Evolutionary conservation across 2,113 vertebrate genomes (phyloP), one percentile per base, ranked within the genome.

Genomic region (Caloenas nicobarica): DNA sequence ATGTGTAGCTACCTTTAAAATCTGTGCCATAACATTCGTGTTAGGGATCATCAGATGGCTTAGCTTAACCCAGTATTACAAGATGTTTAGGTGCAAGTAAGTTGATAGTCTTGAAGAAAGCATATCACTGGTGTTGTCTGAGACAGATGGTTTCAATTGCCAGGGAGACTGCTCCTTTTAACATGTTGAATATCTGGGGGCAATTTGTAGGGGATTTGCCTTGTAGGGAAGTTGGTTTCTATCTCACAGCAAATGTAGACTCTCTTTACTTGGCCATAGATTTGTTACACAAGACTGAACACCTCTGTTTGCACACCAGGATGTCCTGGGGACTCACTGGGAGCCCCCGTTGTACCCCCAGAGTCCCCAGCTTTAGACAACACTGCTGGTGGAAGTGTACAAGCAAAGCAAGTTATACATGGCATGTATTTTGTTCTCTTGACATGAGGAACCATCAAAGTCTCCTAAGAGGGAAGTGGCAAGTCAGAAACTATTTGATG

Each of bases 271-370:
- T 61, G 68, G 12, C 42, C 17, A 26, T 2, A 64, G 65, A 53
- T 79, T 46, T 31, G 14, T 29, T 7, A 0, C 38, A 82, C 11
- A 34, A 64, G n/a, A n/a, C 36, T 51, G 25, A 88, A 53, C 19
- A 89, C 4, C 4, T 91, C 51, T 88, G 21, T 24, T 56, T 2
- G 0, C 44, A 83, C 38, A 79, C 42, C 51, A 6, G 50, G 42
- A 34, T 7, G 54, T 22, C 9, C 38, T 73, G 51, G 11, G 22
- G 7, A 83, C 5, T 1, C 16, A 8, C 10, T 50, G 46, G 23
- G 24, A 58, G 7, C 2, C n/a, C 28, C 2, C 0, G 0, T 7
- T 58, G 53, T 29, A 19, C 12, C 4, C 21, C 19, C 26, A 44
- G 33, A 7, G 7, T 19, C 13, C 11, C 10, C 16, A 5, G n/a